Base-by-base conservation (phyloP, 2,888 invertebrate genomes). In the Diogma glabrata region DNA sequence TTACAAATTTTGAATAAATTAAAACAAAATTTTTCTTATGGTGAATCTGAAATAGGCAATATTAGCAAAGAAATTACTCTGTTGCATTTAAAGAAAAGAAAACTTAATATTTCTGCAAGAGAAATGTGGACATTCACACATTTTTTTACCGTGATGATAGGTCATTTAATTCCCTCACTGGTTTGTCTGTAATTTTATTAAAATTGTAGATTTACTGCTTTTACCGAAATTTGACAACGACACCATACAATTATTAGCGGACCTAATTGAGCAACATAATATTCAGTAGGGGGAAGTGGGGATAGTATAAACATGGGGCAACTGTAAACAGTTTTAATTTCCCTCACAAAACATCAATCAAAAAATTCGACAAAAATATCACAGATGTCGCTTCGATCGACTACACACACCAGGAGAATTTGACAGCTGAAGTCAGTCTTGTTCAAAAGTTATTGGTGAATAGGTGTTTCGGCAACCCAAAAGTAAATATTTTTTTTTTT, bases 61-160 rank as follows among this genome's bases (percentile, higher is more conserved):
- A 51, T 53, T 10, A 53, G 20, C 23, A 51, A 50, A 14, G 45
- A 49, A 19, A 51, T 53, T 51, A 33, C 50, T 36, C 7, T 9
- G 7, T 10, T 14, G 23, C 47, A 52, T 36, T 28, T 52, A 23
- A 53, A 53, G 30, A 50, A 38, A 46, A 53, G 43, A 46, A 52
- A 38, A 49, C 30, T 56, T 9, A 52, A 51, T 47, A 48, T 50
- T 24, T 56, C 56, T 23, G 55, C 53, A 24, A 55, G 48, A 50
- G 56, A 55, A 55, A 55, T 52, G 49, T 56, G 55, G 56, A 55
- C 56, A 10, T 54, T 56, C 22, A 10, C 51, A 33, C 56, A 56
- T 24, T 36, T 52, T 47, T 55, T 56, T 20, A 48, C 55, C 9
- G 30, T 56, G 14, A 56, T 55, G 28, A 7, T 55, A 17, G 53